These are phyloP conservation scores for Malurus cyaneus DNA, from an alignment of 2,113 vertebrate genomes.

Conservation along the genomic window DNA sequence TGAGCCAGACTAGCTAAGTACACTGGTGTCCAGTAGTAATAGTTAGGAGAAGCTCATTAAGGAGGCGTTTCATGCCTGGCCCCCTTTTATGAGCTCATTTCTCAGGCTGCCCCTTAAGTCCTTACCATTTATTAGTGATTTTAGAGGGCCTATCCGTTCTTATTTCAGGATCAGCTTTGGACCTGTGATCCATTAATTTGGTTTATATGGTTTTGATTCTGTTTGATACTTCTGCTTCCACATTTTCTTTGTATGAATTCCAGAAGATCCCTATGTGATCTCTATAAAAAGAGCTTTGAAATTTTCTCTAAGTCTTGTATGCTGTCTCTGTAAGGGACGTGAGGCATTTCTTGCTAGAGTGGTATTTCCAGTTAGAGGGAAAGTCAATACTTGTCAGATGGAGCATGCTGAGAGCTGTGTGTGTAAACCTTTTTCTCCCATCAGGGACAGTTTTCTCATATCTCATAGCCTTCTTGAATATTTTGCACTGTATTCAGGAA, in stretches of 20 bases:
- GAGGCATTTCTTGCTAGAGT: neutral
- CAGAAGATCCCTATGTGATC: neutral
- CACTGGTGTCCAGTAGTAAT: neutral
- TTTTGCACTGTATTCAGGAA: neutral
- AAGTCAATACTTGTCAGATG: neutral
- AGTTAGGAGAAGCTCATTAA: neutral
- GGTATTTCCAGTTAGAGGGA: neutral
- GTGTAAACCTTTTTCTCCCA: neutral
- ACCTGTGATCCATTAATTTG: neutral
- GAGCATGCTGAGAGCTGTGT: neutral
- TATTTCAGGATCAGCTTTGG: neutral
- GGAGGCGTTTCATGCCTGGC: neutral
- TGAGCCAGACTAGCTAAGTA: neutral
- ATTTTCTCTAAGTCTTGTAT: neutral
- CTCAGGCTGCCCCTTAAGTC: fast-evolving
- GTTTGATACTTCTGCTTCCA: neutral
- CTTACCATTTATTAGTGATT: neutral
- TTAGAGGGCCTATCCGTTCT: neutral
- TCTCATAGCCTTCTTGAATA: neutral
- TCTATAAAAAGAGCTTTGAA: neutral
- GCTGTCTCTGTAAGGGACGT: neutral
- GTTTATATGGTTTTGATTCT: neutral
- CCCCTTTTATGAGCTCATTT: neutral
- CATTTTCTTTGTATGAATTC: neutral
- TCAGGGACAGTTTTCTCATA: neutral